Evolutionary conservation across 2,797 vertebrate species (phyloP).

Genomic region (Macropus fuliginosus): DNA sequence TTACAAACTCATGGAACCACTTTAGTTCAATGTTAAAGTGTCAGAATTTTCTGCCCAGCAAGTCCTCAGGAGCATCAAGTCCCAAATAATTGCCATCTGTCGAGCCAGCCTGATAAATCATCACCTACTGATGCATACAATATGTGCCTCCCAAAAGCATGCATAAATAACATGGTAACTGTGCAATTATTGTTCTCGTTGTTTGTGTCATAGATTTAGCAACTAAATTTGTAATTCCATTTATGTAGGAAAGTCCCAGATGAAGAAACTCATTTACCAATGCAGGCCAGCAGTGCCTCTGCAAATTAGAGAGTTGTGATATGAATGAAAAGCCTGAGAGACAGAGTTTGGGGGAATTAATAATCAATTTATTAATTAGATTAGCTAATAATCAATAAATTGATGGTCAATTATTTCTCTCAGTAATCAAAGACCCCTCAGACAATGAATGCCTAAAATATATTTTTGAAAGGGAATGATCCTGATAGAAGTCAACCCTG

Average conservation of each 20-base stretch:
- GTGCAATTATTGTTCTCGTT: neutral
- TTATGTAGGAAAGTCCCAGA: neutral
- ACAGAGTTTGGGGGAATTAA: neutral
- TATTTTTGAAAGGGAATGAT: too few relatives aligned
- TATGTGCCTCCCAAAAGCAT: constrained; percentile 18
- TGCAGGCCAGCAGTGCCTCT: neutral
- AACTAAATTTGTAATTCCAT: neutral
- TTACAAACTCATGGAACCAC: constrained; percentile 59
- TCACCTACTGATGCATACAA: constrained; percentile 59
- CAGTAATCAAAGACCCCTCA: too few relatives aligned
- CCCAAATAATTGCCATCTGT: constrained; percentile 58
- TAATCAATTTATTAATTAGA: neutral
- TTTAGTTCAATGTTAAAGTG: constrained; percentile 76
- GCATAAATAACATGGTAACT: neutral
- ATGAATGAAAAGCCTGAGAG: neutral
- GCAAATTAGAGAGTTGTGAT: neutral
- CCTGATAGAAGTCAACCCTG: too few relatives aligned
- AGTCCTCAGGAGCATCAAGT: constrained; percentile 68
- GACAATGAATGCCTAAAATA: too few relatives aligned
- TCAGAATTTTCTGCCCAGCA: constrained; percentile 67
- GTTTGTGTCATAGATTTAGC: neutral
- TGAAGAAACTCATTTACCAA: neutral
- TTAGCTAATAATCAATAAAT: neutral
- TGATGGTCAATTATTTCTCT: neutral
- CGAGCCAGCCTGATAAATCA: constrained; percentile 58